These are phyloP conservation scores for Tenrec ecaudatus DNA, from an alignment of 2,113 vertebrate species.

Conservation along the genomic window DNA sequence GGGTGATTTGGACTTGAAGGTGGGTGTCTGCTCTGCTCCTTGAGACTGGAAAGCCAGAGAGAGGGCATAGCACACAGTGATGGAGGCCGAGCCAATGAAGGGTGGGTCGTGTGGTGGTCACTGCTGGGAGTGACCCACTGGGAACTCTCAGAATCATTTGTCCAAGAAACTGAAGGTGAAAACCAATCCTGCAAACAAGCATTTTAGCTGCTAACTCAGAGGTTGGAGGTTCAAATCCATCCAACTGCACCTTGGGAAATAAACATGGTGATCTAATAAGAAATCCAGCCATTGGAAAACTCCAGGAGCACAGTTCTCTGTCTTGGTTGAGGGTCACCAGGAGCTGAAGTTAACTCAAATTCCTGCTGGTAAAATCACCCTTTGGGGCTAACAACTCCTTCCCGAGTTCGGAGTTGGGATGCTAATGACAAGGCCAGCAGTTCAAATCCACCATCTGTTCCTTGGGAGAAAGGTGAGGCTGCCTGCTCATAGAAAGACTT, in stretches of 20 bases:
- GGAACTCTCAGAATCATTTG: not conserved
- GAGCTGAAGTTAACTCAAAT: not conserved
- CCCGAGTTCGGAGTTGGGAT: too few species aligned
- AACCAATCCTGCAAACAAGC: not conserved
- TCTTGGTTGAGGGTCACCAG: not conserved
- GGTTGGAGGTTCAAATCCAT: not conserved
- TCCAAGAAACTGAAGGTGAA: too few species aligned
- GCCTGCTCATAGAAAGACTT: too few species aligned
- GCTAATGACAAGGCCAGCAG: too few species aligned
- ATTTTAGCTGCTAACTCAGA: not conserved
- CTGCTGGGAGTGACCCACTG: too few species aligned
- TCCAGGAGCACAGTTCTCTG: not conserved
- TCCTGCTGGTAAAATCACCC: too few species aligned
- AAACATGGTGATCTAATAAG: not conserved
- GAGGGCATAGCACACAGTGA: fast-evolving
- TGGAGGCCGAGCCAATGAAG: fast-evolving
- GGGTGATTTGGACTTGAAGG: not conserved
- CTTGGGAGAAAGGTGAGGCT: too few species aligned
- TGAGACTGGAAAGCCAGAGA: too few species aligned
- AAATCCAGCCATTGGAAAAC: not conserved
- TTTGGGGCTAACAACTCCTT: too few species aligned
- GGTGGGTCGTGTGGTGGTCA: fast-evolving
- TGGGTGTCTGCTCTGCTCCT: not conserved
- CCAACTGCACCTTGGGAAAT: not conserved
- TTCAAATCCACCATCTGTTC: too few species aligned